phyloP scores from a whole-genome alignment of 2,888 invertebrate genomes.

The Ophioninae sp. region DNA sequence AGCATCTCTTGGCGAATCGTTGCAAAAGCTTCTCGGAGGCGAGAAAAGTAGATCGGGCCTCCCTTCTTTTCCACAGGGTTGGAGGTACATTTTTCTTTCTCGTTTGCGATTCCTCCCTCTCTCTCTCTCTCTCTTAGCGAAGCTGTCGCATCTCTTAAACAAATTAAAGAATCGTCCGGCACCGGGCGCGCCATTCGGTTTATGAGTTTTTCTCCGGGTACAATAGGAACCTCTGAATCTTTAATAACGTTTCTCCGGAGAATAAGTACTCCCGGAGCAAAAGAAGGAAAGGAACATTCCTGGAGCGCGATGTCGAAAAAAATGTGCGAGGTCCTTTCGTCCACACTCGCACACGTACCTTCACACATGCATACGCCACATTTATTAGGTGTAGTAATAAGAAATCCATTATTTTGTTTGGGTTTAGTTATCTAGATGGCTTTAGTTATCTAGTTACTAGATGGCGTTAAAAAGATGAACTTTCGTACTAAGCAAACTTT shows the following conservation, averaged over 20 bases:
- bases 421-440: too few species aligned
- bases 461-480: too few species aligned
- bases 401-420: background rate
- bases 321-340: slow-evolving; percentile 23
- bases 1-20: slow-evolving; percentile 56
- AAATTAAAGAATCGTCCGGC: slow-evolving; percentile 79
- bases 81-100: slow-evolving; percentile 29
- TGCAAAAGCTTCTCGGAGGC: slow-evolving; percentile 51
- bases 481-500: too few species aligned
- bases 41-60: slow-evolving; percentile 62
- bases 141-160: slow-evolving; percentile 75
- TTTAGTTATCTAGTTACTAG: too few species aligned
- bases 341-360: background rate
- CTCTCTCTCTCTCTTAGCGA: slow-evolving; percentile 36
- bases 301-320: slow-evolving; percentile 27
- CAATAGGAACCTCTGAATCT: slow-evolving; percentile 73
- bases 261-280: slow-evolving; percentile 57
- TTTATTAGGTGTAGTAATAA: background rate
- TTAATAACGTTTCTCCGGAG: slow-evolving; percentile 71
- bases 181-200: slow-evolving; percentile 67
- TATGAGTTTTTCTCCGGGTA: slow-evolving; percentile 68
- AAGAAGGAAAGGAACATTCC: slow-evolving; percentile 37
- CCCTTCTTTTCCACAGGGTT: slow-evolving; percentile 39
- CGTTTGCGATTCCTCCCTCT: slow-evolving; percentile 58
- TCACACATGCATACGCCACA: background rate